These are phyloP conservation scores for Galeopsomyia nigrocyanea DNA, from an alignment of 2,888 invertebrate genomes.

Conservation along the genomic window DNA sequence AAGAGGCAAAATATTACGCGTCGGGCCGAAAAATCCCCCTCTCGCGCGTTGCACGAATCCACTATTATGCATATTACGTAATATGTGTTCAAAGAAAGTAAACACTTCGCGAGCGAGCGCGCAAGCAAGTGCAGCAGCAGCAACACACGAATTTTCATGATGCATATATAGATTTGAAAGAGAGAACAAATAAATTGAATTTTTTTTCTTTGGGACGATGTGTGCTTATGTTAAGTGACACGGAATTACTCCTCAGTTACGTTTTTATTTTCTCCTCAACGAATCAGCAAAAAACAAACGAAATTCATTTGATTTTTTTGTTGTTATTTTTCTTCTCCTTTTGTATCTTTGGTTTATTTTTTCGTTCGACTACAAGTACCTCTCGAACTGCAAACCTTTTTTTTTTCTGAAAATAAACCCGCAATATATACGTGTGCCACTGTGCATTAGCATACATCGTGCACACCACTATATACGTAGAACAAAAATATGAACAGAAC, in stretches of 20 bases:
- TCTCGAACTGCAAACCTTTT: no score
- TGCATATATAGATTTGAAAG: background rate
- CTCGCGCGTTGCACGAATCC: background rate
- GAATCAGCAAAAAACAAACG: background rate
- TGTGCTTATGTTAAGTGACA: conserved; percentile 11
- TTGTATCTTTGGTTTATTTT: no score
- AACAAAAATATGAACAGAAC: conserved; percentile 22
- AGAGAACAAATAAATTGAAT: background rate
- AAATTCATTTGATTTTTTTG: background rate
- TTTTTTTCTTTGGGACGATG: background rate
- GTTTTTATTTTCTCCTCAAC: no score
- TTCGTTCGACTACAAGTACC: no score
- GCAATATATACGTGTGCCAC: background rate
- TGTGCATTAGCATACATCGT: conserved; percentile 27
- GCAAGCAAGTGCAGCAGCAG: conserved; percentile 20
- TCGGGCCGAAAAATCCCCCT: background rate
- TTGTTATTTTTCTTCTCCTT: no score
- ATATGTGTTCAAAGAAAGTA: conserved; percentile 5
- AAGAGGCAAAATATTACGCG: background rate
- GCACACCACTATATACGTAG: conserved; percentile 1
- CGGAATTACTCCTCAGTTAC: no score
- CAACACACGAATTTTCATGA: background rate
- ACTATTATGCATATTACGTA: conserved; percentile 1
- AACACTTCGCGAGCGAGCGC: conserved; percentile 14
- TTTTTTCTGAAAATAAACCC: no score